Conservation (phyloP, 2,888 invertebrate genomes). For the Dicyrtoma fusca region DNA sequence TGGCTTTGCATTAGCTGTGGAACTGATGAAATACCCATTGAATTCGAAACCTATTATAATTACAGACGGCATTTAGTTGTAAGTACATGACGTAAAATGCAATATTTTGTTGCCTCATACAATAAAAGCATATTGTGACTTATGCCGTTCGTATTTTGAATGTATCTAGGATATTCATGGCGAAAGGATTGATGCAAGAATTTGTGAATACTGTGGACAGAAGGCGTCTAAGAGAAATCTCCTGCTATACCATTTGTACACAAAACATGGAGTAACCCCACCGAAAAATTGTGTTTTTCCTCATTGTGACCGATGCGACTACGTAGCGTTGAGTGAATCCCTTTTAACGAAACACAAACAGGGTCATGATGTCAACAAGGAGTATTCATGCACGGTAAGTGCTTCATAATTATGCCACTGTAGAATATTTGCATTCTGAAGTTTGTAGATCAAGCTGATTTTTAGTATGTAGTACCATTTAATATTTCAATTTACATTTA, state of each 20-base stretch:
- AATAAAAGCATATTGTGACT: not conserved
- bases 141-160: not conserved
- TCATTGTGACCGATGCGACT: constrained; percentile 75
- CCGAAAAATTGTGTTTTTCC: constrained; percentile 74
- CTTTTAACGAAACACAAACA: constrained; percentile 73
- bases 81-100: constrained; percentile 11
- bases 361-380: constrained; percentile 62
- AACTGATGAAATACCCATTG: constrained; percentile 67
- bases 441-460: not conserved
- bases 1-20: constrained; percentile 82
- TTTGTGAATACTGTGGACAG: constrained; percentile 85
- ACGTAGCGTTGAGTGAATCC: constrained; percentile 73
- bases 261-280: constrained; percentile 75
- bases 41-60: constrained; percentile 76
- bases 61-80: constrained; percentile 74
- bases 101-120: no score
- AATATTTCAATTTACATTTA: not conserved
- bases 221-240: constrained; percentile 73
- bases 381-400: constrained; percentile 52
- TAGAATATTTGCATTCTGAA: not conserved
- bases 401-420: not conserved
- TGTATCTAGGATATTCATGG: constrained; percentile 51
- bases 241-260: constrained; percentile 76
- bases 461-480: not conserved
- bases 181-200: constrained; percentile 60